Evolutionary conservation across 2,113 vertebrate species (phyloP), one percentile per base, ranked within the genome.

Genomic region (Osmerus mordax): DNA sequence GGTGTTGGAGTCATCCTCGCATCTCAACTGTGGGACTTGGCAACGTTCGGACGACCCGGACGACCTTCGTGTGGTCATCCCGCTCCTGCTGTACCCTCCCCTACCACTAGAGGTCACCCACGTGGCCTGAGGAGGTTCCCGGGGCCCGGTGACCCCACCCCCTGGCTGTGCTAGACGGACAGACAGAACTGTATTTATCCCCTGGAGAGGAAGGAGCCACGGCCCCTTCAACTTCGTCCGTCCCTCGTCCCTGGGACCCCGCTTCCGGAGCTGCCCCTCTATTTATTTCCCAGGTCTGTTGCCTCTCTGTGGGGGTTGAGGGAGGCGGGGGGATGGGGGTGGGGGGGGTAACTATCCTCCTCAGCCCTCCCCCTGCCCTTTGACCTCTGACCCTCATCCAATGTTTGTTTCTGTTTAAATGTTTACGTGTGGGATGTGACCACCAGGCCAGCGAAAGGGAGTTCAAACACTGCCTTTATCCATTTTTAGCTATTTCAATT

Each of bases 401-500:
- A 78, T 78, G 21, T 51, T n/a, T 69, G 2, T 54, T 73, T 72
- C 59, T 51, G 75, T 75, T 65, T 32, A 21, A 72, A 8, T 74
- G 84, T 86, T 85, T 87, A 77, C 82, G 81, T 36, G 21, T 56
- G 71, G 19, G 54, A 70, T 60, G 56, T 81, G 67, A 73, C 55
- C 58, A 56, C 2, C 8, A 71, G 71, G 75, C 63, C 65, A 72
- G 61, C 41, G 14, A 74, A 78, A 72, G 69, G 25, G 0, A 78
- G 59, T 65, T 36, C 12, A 83, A 64, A 70, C 75, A 83, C 83
- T 89, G 82, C 77, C 77, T 81, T 81, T 77, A 47, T 29, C 52
- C 72, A 68, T 56, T 64, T 76, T 63, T 74, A 69, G 78, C 76
- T 79, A 70, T 87, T 79, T 86, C 63, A 84, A 75, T 87, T 82